These are phyloP conservation scores for Polymixis lichenea DNA, from an alignment of 2,888 invertebrate species.

Conservation along the genomic window DNA sequence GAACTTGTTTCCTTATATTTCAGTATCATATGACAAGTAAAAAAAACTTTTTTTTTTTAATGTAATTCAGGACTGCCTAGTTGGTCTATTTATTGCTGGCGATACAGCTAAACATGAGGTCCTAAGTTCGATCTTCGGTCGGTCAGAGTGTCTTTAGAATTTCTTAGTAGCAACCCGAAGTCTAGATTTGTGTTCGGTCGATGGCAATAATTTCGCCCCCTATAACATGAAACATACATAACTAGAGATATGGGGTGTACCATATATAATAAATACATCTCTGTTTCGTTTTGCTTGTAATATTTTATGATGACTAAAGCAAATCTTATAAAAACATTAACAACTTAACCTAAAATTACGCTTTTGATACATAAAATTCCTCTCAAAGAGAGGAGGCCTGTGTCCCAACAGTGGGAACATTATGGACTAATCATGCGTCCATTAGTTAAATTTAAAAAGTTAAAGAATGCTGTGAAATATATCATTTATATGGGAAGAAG, in stretches of 20 bases:
- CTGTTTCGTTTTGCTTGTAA: not conserved
- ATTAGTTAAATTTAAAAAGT: not conserved
- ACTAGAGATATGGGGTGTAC: not conserved
- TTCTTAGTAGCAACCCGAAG: not conserved
- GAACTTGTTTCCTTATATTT: slow-evolving; percentile 43
- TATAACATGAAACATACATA: not conserved
- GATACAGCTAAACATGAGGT: not conserved
- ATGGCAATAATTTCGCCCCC: not conserved
- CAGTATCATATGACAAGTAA: slow-evolving; percentile 2
- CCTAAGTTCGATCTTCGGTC: not conserved
- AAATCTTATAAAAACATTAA: not conserved
- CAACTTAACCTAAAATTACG: too few species aligned
- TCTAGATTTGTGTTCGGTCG: not conserved
- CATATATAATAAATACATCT: not conserved
- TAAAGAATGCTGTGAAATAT: not conserved
- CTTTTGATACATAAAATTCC: not conserved
- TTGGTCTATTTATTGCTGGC: too few species aligned
- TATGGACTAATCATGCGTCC: too few species aligned
- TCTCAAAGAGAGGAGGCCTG: too few species aligned
- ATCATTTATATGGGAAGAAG: not conserved
- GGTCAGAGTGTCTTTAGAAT: not conserved
- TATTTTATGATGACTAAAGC: not conserved
- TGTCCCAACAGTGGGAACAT: too few species aligned
- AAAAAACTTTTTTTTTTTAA: too few species aligned
- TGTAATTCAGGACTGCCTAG: too few species aligned